phyloP scores from a whole-genome alignment of 35 echinoderm and acorn worm species.

The Diadema setosum region DNA sequence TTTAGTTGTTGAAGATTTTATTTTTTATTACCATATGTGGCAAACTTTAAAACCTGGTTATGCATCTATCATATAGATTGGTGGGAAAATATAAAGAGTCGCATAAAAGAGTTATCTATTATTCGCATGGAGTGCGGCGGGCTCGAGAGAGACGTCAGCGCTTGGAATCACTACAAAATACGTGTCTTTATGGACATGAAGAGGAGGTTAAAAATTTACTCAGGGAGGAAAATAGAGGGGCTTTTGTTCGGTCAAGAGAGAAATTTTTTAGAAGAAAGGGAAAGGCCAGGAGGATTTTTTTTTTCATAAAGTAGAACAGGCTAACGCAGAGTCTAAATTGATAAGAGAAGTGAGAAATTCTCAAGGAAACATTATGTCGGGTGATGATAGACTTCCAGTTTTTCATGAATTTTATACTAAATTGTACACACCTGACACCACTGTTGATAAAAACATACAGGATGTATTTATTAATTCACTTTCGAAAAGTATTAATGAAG shows the following conservation, averaged over 20 bases:
- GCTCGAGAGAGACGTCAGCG: background rate
- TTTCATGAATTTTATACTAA: conserved; percentile 29
- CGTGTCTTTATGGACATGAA: background rate
- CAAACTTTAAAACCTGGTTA: conserved; percentile 4
- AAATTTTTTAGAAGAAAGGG: conserved; percentile 35
- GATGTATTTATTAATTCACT: conserved; percentile 12
- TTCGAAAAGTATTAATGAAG: background rate
- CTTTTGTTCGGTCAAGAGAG: conserved; percentile 15
- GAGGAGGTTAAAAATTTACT: background rate
- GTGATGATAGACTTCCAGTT: background rate
- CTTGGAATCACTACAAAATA: background rate
- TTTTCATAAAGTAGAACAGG: background rate
- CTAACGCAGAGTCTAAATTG: background rate
- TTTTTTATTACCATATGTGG: background rate
- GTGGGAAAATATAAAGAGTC: background rate
- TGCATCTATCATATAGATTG: background rate
- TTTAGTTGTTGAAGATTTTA: background rate
- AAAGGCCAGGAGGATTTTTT: conserved; percentile 26
- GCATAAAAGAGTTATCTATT: background rate
- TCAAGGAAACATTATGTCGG: conserved; percentile 1
- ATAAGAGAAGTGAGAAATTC: background rate
- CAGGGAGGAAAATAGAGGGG: conserved; percentile 15
- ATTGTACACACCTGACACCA: conserved; percentile 1
- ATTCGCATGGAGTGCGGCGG: background rate
- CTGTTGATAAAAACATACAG: background rate